Evolutionary conservation across 2,113 vertebrate species (phyloP).

Genomic region (Ophthalmolycus amberensis): DNA sequence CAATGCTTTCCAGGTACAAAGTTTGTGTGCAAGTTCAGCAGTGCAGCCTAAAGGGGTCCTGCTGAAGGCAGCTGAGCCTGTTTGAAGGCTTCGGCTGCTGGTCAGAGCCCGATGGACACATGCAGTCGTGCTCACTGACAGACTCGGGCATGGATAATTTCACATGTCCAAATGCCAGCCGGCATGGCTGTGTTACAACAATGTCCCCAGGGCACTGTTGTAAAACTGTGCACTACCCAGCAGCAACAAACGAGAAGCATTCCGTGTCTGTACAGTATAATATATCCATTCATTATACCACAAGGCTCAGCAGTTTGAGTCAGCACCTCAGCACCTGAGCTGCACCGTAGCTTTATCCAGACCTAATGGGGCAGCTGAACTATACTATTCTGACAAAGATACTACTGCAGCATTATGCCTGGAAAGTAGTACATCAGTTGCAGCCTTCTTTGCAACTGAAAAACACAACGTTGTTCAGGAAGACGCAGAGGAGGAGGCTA

Average conservation of each 20-base stretch:
- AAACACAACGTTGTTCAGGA: constrained; percentile 37
- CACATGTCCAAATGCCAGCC: constrained; percentile 63
- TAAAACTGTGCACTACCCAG: constrained; percentile 48
- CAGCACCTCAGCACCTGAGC: constrained; percentile 36
- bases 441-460: constrained; percentile 19
- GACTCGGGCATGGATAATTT: constrained; percentile 57
- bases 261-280: constrained; percentile 53
- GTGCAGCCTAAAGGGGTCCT: constrained; percentile 10
- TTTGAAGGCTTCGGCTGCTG: constrained; percentile 41
- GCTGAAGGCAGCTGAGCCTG: constrained; percentile 18
- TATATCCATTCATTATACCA: constrained; percentile 53
- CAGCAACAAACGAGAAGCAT: constrained; percentile 59
- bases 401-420: constrained; percentile 21
- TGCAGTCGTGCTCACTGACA: constrained; percentile 56
- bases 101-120: constrained; percentile 59
- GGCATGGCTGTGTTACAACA: constrained; percentile 39
- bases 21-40: constrained; percentile 36
- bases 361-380: constrained; percentile 51
- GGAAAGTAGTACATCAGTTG: constrained; percentile 15
- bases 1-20: constrained; percentile 20
- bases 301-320: constrained; percentile 51
- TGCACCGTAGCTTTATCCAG: constrained; percentile 20
- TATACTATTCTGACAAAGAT: constrained; percentile 7
- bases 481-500: constrained; percentile 21
- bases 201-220: constrained; percentile 55